Conservation (phyloP, 1,140 invertebrate genomes). For the Danaus plexippus region DNA sequence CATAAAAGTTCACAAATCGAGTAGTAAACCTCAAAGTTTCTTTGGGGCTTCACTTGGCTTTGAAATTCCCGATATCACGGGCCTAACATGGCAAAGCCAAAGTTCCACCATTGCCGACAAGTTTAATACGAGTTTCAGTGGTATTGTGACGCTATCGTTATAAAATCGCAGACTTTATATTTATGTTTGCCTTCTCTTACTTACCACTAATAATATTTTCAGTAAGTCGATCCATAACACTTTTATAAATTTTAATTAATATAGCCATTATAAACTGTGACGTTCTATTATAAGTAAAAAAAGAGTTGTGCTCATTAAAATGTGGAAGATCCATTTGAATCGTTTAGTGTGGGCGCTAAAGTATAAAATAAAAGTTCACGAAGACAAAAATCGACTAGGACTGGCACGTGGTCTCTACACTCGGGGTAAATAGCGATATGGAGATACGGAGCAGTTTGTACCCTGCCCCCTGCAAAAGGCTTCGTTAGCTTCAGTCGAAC, state of each 20-base stretch:
- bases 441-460: constrained; percentile 57
- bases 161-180: constrained; percentile 19
- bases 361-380: constrained; percentile 44
- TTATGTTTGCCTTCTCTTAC: no score
- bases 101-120: constrained; percentile 25
- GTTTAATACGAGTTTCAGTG: constrained; percentile 44
- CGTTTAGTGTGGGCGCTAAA: not conserved
- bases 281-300: no score
- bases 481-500: constrained; percentile 43
- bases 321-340: no score
- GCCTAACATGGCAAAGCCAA: constrained; percentile 26
- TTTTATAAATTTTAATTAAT: no score
- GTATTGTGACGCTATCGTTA: constrained; percentile 39
- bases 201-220: no score
- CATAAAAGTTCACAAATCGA: constrained; percentile 46
- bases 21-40: constrained; percentile 34
- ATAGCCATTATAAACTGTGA: no score
- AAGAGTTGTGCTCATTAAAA: no score
- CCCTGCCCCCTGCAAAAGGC: constrained; percentile 41
- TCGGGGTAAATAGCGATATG: constrained; percentile 39
- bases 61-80: constrained; percentile 35
- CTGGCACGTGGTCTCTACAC: constrained; percentile 50
- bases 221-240: no score
- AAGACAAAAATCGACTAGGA: constrained; percentile 54
- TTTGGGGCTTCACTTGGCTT: constrained; percentile 27